phyloP scores from a whole-genome alignment of 2,888 invertebrate species.

The Muscina levida region DNA sequence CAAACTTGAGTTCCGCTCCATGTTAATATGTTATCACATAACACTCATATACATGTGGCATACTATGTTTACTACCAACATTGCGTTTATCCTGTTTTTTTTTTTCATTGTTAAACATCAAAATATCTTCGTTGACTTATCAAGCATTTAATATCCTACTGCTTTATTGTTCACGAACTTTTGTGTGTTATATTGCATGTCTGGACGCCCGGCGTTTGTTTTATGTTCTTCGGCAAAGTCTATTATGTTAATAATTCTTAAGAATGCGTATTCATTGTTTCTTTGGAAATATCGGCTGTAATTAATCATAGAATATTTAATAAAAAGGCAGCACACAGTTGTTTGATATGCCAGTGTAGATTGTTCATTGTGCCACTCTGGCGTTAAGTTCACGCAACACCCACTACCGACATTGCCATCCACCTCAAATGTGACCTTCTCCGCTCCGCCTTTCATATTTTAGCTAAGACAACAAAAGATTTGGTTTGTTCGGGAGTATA shows the following conservation, averaged over 20 bases:
- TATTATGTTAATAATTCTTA: conserved; percentile 5
- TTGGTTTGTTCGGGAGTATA: neutral
- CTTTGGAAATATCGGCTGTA: conserved; percentile 5
- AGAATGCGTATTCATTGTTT: conserved; percentile 12
- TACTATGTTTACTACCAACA: no score
- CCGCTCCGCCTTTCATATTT: neutral
- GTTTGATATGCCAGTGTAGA: neutral
- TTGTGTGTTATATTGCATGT: neutral
- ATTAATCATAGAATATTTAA: conserved; percentile 52
- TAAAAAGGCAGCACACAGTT: conserved; percentile 26
- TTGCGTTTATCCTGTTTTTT: no score
- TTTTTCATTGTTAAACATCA: no score
- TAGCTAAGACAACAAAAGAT: neutral
- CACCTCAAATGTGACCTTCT: neutral
- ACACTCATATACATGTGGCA: no score
- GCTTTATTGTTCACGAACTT: neutral
- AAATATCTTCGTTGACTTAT: conserved; percentile 6
- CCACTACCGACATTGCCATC: neutral
- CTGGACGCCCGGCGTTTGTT: neutral
- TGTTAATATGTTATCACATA: no score
- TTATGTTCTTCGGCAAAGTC: neutral
- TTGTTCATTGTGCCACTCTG: neutral
- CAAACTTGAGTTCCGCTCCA: no score
- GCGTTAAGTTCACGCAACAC: neutral
- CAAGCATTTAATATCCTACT: neutral